Base-by-base conservation (phyloP, 2,113 vertebrate species). In the Dicentrarchus labrax region DNA sequence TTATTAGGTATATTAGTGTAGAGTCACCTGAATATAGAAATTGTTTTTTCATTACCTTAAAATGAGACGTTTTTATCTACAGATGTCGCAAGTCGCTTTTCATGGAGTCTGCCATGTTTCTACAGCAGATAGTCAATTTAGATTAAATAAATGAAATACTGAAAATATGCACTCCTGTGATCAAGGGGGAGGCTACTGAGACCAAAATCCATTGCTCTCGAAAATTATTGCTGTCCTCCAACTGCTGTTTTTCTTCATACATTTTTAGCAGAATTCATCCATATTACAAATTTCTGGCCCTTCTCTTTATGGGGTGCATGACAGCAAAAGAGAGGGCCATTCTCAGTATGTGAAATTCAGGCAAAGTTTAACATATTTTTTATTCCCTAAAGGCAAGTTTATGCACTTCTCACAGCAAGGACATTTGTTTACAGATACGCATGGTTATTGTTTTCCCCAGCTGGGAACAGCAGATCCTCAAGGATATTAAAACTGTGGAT, bases 401-500 rank as follows among this genome's bases (percentile, higher is more conserved):
- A 65, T 75, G 36, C 12, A 2, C 56, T 45, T 47, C 22, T 68
- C 15, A 73, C 41, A 77, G 75, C 75, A 83, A 76, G 83, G 72
- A 78, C 79, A 77, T 73, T 69, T 76, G 77, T 83, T 86, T 73
- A 62, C 69, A 41, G 60, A 78, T 45, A 64, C 69, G 36, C 61
- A 39, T 48, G 54, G 76, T 83, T 86, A 85, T 86, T 88, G 82
- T 87, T 85, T 79, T 78, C 65, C 48, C 36, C 76, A 82, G 59
- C n/a, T 89, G 74, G 77, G 64, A 80, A 62, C 80, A 51, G 68
- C 22, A 41, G 71, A 76, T 83, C 85, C 56, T 87, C 51, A 36
- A 82, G 78, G 79, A 87, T 87, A 87, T 85, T 83, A 86, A 89
- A 89, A 71, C 79, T 83, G 80, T 39, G 39, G 56, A 73, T 79